These are phyloP conservation scores for Lasioglossum leucozonium DNA, from an alignment of 2,888 invertebrate genomes.

Conservation along the genomic window DNA sequence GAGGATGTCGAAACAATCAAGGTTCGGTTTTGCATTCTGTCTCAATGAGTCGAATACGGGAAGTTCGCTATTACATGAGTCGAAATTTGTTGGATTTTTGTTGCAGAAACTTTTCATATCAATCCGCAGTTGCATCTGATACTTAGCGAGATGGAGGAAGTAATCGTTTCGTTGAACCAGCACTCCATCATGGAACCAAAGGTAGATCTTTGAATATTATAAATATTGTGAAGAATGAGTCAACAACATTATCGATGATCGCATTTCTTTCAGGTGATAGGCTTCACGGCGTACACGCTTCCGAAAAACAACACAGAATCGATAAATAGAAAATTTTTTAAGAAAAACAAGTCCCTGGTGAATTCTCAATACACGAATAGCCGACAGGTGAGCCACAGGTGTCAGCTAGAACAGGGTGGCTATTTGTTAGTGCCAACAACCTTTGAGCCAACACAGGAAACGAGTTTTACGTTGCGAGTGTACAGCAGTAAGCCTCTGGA, in stretches of 20 bases:
- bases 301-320: constrained; percentile 90
- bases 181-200: constrained; percentile 97
- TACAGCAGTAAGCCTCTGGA: constrained; percentile 92
- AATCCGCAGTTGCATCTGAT: constrained; percentile 95
- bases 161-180: constrained; percentile 94
- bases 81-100: constrained; percentile 10
- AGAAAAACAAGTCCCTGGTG: constrained; percentile 93
- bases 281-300: constrained; percentile 93
- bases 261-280: constrained; percentile 87
- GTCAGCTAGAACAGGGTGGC: constrained; percentile 91
- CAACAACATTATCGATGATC: neutral
- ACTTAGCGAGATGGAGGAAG: constrained; percentile 92
- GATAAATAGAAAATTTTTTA: constrained; percentile 92
- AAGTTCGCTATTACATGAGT: constrained; percentile 29
- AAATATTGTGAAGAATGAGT: neutral
- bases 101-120: constrained; percentile 94
- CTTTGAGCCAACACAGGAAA: constrained; percentile 95
- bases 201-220: constrained; percentile 84
- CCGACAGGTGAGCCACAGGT: constrained; percentile 93
- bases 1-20: constrained; percentile 95
- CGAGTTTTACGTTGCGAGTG: constrained; percentile 93
- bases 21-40: constrained; percentile 83
- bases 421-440: constrained; percentile 96
- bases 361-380: constrained; percentile 97
- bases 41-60: constrained; percentile 29